These are phyloP conservation scores for Todus mexicanus DNA, from an alignment of 2,797 vertebrate genomes.

Conservation along the genomic window DNA sequence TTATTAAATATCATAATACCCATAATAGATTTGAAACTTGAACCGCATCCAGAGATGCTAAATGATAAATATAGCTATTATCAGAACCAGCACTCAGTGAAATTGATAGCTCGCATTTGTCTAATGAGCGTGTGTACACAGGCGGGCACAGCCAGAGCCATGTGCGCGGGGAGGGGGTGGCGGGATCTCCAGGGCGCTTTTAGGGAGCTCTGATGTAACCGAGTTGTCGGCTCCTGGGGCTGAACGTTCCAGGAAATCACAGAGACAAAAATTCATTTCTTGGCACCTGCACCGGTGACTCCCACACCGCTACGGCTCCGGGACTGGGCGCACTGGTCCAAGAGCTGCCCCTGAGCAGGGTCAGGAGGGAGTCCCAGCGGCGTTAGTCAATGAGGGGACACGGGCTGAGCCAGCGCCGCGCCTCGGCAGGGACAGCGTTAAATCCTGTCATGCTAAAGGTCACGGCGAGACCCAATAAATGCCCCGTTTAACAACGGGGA, in stretches of 20 bases:
- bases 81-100: conserved; percentile 35
- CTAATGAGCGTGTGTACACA: not conserved
- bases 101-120: conserved; percentile 42
- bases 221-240: rapidly evolving
- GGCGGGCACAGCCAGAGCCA: not conserved
- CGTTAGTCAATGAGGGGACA: too few relatives aligned
- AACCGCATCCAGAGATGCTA: conserved; percentile 55
- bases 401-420: rapidly evolving
- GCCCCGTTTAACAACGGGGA: not conserved
- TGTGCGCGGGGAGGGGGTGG: not conserved
- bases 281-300: rapidly evolving
- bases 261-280: rapidly evolving
- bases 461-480: not conserved
- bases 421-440: not conserved
- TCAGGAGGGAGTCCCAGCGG: not conserved
- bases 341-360: not conserved
- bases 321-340: rapidly evolving
- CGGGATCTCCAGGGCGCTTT: rapidly evolving
- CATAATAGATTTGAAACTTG: conserved; percentile 48
- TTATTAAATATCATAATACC: conserved; percentile 62
- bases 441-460: not conserved
- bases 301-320: rapidly evolving
- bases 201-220: not conserved
- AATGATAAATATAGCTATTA: conserved; percentile 64
- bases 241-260: rapidly evolving